phyloP scores from a whole-genome alignment of 2,113 vertebrate genomes.

The Callithrix jacchus region DNA sequence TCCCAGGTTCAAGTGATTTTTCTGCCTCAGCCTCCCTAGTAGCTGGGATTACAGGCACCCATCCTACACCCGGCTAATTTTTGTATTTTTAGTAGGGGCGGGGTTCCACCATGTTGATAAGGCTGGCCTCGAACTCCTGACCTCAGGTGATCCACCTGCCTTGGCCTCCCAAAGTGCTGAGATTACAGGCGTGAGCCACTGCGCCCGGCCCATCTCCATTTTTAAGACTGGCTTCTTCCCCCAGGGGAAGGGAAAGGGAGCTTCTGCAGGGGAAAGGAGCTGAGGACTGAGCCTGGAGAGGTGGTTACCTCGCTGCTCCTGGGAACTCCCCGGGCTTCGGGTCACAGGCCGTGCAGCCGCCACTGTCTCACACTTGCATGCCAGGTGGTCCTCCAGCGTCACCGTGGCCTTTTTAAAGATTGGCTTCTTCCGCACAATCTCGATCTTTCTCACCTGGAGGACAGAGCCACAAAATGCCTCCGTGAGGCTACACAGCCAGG shows the following conservation, averaged over 20 bases:
- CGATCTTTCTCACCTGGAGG: slow-evolving; percentile 92
- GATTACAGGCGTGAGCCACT: too few relatives aligned
- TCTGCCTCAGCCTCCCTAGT: too few relatives aligned
- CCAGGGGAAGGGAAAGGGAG: not conserved
- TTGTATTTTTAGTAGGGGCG: too few relatives aligned
- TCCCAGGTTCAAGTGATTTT: too few relatives aligned
- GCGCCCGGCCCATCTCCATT: not conserved
- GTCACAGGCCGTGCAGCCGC: slow-evolving; percentile 57
- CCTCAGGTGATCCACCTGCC: too few relatives aligned
- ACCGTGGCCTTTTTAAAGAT: slow-evolving; percentile 89
- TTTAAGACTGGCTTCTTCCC: too few relatives aligned
- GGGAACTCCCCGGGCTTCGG: slow-evolving; percentile 64
- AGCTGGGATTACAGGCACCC: too few relatives aligned
- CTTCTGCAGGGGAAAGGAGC: not conserved
- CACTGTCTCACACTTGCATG: slow-evolving; percentile 88
- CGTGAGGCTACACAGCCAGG: accelerated
- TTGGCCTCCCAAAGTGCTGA: too few relatives aligned
- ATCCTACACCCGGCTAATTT: too few relatives aligned
- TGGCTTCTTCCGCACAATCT: slow-evolving; percentile 85
- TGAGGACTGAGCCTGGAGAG: not conserved
- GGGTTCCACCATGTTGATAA: too few relatives aligned
- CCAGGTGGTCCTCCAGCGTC: slow-evolving; percentile 93
- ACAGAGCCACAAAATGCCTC: not conserved
- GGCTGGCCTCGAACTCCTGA: too few relatives aligned
- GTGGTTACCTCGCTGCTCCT: slow-evolving; percentile 80